A percentile compares a stretch with the other conserved stretches of the same genome.
These are phyloP conservation scores for Digitonthophagus gazella DNA, from an alignment of 2,888 invertebrate genomes.

Conservation along the genomic window DNA sequence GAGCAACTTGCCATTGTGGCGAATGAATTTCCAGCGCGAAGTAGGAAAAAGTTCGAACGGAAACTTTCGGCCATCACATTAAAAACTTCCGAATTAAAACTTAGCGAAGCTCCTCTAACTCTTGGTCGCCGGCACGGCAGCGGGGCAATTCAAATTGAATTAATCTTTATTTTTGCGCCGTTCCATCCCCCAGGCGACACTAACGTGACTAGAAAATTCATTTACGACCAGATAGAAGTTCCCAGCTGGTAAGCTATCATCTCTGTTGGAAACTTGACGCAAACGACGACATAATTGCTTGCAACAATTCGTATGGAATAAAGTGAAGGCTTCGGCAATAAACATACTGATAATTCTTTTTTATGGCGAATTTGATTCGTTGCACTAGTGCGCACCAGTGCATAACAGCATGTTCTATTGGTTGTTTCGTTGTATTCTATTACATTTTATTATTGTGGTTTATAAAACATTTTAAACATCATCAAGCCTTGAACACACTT, in stretches of 20 bases:
- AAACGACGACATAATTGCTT: background rate
- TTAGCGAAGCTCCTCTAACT: conserved; percentile 14
- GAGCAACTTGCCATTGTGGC: conserved; percentile 19
- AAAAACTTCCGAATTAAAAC: conserved; percentile 33
- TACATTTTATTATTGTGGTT: too few relatives aligned
- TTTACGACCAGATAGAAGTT: conserved; percentile 7
- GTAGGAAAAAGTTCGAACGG: conserved; percentile 25
- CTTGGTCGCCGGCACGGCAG: conserved; percentile 18
- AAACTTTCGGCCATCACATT: conserved; percentile 26
- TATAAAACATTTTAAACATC: too few relatives aligned
- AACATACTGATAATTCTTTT: too few relatives aligned
- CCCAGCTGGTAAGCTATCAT: background rate
- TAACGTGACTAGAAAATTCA: conserved; percentile 14
- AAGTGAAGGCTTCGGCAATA: too few relatives aligned
- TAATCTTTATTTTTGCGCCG: conserved; percentile 38
- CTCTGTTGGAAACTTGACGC: background rate
- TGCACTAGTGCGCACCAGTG: too few relatives aligned
- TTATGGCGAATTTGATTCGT: too few relatives aligned
- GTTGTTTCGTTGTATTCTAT: too few relatives aligned
- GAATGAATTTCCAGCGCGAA: conserved; percentile 30
- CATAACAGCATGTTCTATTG: too few relatives aligned
- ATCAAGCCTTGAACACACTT: too few relatives aligned
- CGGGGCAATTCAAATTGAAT: conserved; percentile 37
- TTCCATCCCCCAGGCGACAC: conserved; percentile 24
- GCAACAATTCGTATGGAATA: too few relatives aligned